These are phyloP conservation scores for Catharus minimus DNA, from an alignment of 2,113 vertebrate genomes.

Conservation along the genomic window DNA sequence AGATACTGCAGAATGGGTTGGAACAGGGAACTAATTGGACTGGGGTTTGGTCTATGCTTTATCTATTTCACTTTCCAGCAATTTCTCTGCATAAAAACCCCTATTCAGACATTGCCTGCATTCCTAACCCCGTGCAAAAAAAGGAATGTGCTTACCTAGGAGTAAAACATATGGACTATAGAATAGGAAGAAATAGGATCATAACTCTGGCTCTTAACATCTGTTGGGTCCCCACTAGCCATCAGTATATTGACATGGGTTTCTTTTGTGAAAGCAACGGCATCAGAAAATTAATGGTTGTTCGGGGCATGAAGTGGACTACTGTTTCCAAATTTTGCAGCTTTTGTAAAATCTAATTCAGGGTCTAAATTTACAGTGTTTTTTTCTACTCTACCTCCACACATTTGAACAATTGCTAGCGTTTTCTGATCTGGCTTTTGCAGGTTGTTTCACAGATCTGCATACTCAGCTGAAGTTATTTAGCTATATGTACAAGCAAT, in stretches of 20 bases:
- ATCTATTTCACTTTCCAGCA: not conserved
- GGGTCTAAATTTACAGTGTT: not conserved
- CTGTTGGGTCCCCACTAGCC: not conserved
- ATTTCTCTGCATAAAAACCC: not conserved
- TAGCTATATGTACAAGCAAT: not conserved
- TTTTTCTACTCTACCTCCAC: not conserved
- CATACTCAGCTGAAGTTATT: not conserved
- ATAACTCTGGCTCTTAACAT: not conserved
- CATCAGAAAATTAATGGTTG: not conserved
- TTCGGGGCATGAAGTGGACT: not conserved
- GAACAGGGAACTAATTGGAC: not conserved
- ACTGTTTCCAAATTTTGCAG: not conserved
- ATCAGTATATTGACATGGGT: not conserved
- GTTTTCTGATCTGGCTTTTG: not conserved
- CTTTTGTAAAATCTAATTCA: not conserved
- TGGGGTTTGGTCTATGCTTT: not conserved
- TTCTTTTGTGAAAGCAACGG: not conserved
- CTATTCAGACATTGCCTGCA: not conserved
- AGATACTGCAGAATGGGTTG: not conserved
- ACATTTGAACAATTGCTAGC: not conserved
- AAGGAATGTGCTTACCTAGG: not conserved
- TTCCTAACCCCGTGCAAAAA: rapidly evolving
- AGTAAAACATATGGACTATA: not conserved
- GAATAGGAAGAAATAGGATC: not conserved
- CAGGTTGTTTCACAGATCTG: not conserved